Evolutionary conservation across 2,797 vertebrate genomes (phyloP).

Genomic region (Chelon auratus): DNA sequence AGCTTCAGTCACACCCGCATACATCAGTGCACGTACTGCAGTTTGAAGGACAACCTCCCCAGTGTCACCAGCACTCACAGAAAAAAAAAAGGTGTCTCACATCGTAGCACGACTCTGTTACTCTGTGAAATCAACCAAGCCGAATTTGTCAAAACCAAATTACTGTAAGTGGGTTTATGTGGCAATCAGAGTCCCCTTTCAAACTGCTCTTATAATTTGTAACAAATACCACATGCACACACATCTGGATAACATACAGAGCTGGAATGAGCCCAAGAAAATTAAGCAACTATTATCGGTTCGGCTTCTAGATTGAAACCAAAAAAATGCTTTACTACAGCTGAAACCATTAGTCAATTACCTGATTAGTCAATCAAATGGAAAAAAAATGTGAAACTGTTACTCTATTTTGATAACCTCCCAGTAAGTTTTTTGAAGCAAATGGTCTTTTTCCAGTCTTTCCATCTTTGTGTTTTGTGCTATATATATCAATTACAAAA

Average conservation of each 20-base stretch:
- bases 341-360: neutral
- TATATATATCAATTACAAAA: neutral
- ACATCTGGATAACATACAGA: conserved; percentile 23
- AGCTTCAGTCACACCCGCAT: conserved; percentile 39
- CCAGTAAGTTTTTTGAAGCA: too few species aligned
- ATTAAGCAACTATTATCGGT: conserved; percentile 11
- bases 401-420: neutral
- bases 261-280: conserved; percentile 1
- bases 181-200: conserved; percentile 14
- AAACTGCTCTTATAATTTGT: conserved; percentile 21
- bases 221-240: conserved; percentile 9
- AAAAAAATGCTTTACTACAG: neutral
- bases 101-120: neutral
- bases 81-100: conserved; percentile 18
- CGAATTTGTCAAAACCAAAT: conserved; percentile 25
- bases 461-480: neutral
- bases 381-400: neutral
- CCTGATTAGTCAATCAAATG: neutral
- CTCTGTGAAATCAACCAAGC: neutral
- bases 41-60: conserved; percentile 2
- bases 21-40: conserved; percentile 10
- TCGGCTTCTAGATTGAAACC: neutral
- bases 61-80: conserved; percentile 1
- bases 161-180: conserved; percentile 1
- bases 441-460: neutral